Evolutionary conservation across 37 sponge, comb jelly and placozoan species (phyloP).

Genomic region (Aplysina aerophoba): DNA sequence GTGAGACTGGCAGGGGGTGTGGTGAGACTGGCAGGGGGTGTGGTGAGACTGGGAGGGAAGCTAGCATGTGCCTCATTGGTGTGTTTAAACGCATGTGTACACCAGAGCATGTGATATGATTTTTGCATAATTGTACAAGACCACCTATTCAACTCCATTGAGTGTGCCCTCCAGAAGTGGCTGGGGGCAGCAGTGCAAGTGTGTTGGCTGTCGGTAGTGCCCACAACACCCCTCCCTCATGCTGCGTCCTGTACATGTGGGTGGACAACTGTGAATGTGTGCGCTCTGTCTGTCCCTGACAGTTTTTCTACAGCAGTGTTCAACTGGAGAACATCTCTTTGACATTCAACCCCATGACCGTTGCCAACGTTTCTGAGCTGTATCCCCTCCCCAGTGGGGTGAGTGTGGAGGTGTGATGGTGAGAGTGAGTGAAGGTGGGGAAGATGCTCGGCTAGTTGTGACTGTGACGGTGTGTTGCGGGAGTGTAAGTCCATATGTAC

Average conservation of each 20-base stretch:
- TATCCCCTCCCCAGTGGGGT: slow-evolving; percentile 10
- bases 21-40: no score
- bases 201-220: no score
- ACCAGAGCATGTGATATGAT: no score
- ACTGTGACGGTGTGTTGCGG: neutral
- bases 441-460: neutral
- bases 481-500: neutral
- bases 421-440: neutral
- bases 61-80: no score
- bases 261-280: neutral
- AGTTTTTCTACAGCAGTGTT: slow-evolving; percentile 48
- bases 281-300: neutral
- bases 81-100: no score
- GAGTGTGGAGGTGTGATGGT: slow-evolving; percentile 9
- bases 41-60: no score
- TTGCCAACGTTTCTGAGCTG: neutral
- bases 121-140: no score
- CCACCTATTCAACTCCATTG: no score
- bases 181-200: no score
- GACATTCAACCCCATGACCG: slow-evolving; percentile 19
- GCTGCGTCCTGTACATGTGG: neutral
- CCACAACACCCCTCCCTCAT: no score
- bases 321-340: slow-evolving; percentile 29
- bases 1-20: no score
- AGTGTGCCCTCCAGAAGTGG: no score